These are phyloP conservation scores for Meiosimyza decipiens DNA, from an alignment of 2,888 invertebrate genomes.

Conservation along the genomic window DNA sequence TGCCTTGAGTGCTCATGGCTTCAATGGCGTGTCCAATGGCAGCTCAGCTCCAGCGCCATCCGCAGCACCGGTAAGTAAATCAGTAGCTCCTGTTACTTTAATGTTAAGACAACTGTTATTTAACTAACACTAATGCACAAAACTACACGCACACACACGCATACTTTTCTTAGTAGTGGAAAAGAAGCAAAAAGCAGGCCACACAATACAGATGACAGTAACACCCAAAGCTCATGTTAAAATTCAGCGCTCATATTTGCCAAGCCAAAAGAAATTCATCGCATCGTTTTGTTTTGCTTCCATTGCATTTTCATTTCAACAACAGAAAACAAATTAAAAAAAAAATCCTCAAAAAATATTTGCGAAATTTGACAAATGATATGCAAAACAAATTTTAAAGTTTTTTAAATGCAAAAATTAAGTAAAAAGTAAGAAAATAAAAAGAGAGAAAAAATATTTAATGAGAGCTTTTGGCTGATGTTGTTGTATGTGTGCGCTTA, in stretches of 20 bases:
- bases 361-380: not conserved
- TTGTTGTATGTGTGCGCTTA: not conserved
- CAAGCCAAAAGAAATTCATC: too few species aligned
- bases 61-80: conserved; percentile 59
- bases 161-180: not conserved
- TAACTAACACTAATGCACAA: conserved; percentile 13
- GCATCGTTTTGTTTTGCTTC: too few species aligned
- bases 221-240: conserved; percentile 22
- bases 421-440: not conserved
- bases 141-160: conserved; percentile 40
- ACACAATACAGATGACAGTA: not conserved
- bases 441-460: conserved; percentile 19
- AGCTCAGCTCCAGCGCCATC: conserved; percentile 55
- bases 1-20: conserved; percentile 71
- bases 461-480: conserved; percentile 29
- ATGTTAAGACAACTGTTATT: not conserved
- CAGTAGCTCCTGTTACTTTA: not conserved
- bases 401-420: not conserved
- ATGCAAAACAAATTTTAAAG: conserved; percentile 9
- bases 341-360: too few species aligned
- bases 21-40: conserved; percentile 62
- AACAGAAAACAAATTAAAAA: too few species aligned
- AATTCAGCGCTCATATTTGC: too few species aligned
- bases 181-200: conserved; percentile 2
- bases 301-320: too few species aligned